Percentiles rank a stretch among this genome's conserved stretches.
Evolutionary conservation across 2,797 vertebrate genomes (phyloP).

Genomic region (Melanotaenia parkinsoni): DNA sequence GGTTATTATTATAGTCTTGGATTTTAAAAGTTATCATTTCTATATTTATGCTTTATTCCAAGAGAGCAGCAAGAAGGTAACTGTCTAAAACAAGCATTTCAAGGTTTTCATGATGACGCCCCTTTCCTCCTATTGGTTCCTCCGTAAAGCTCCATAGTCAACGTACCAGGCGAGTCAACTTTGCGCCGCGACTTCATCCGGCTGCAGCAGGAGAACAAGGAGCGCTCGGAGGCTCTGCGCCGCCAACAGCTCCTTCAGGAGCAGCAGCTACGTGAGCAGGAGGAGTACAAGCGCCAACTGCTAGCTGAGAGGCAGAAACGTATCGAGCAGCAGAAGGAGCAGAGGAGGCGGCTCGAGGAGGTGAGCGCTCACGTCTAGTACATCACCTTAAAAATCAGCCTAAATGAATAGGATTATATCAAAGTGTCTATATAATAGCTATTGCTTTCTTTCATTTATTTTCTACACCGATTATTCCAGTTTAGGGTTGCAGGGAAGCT

Average conservation of each 20-base stretch:
- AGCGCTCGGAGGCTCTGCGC: slow-evolving; percentile 88
- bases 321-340: slow-evolving; percentile 93
- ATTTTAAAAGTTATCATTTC: neutral
- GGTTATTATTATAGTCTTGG: slow-evolving; percentile 45
- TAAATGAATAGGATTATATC: no score
- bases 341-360: slow-evolving; percentile 89
- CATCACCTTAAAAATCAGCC: neutral
- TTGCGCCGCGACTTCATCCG: slow-evolving; percentile 92
- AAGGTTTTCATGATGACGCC: neutral
- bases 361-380: slow-evolving; percentile 55
- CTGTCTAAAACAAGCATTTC: neutral
- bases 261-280: slow-evolving; percentile 89
- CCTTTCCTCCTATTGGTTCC: neutral
- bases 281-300: slow-evolving; percentile 91
- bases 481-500: no score
- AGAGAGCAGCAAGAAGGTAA: neutral
- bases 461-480: no score
- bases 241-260: slow-evolving; percentile 88
- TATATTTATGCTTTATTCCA: neutral
- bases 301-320: slow-evolving; percentile 91
- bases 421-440: no score
- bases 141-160: slow-evolving; percentile 89
- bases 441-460: no score
- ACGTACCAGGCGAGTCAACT: slow-evolving; percentile 91
- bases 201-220: slow-evolving; percentile 94